Evolutionary conservation across 2,113 vertebrate genomes (phyloP).

Genomic region (Cyanistes caeruleus): DNA sequence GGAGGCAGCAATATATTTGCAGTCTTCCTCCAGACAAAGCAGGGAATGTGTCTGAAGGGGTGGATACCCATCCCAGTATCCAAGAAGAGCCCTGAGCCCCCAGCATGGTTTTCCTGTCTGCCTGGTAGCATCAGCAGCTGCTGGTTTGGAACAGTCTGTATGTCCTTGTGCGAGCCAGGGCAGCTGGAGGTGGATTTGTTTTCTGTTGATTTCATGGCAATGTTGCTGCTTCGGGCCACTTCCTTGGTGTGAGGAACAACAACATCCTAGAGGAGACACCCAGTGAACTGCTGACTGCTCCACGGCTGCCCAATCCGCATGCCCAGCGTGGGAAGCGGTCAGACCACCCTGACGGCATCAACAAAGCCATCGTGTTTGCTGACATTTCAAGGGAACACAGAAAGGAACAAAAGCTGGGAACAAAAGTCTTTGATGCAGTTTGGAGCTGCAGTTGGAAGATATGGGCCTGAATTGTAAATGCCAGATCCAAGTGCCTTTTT

Average conservation of each 20-base stretch:
- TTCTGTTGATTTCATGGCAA: constrained; percentile 54
- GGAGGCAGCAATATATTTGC: neutral
- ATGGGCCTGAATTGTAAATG: neutral
- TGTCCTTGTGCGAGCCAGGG: neutral
- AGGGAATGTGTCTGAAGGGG: neutral
- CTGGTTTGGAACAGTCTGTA: neutral
- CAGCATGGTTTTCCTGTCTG: neutral
- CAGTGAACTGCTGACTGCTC: constrained; percentile 15
- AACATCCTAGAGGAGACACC: constrained; percentile 22
- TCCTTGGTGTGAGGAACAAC: constrained; percentile 42
- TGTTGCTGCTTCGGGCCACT: constrained; percentile 26
- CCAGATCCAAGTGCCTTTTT: neutral
- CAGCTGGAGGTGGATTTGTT: constrained; percentile 60
- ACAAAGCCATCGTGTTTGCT: constrained; percentile 53
- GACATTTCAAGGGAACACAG: constrained; percentile 53
- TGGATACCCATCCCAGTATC: neutral
- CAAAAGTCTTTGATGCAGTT: constrained; percentile 28
- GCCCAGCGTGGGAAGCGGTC: constrained; percentile 23
- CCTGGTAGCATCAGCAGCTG: neutral
- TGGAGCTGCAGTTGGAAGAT: constrained; percentile 12
- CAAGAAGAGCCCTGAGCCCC: neutral
- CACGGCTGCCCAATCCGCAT: neutral
- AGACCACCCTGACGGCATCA: constrained; percentile 45
- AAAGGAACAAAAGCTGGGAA: constrained; percentile 13
- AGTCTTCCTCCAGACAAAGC: neutral